Percentiles rank a stretch among this genome's conserved stretches.
These are phyloP conservation scores for Steinernema scapterisci DNA, from an alignment of 2,888 invertebrate species.

Conservation along the genomic window DNA sequence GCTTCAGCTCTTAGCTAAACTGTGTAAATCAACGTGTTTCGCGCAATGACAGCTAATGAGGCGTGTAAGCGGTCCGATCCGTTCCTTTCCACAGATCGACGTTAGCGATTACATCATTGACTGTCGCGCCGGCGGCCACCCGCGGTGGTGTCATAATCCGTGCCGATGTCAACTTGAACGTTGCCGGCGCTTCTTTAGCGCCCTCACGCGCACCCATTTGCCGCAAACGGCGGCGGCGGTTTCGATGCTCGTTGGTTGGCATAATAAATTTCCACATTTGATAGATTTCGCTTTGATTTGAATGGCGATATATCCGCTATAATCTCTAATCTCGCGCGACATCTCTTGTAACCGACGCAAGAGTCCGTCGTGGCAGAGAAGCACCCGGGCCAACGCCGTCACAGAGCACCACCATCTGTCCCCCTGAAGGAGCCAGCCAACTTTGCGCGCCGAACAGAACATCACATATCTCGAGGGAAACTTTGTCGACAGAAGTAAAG, in stretches of 20 bases:
- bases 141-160: conserved; percentile 27
- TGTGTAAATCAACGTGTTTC: not conserved
- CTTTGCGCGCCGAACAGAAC: not conserved
- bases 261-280: conserved; percentile 33
- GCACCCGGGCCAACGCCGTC: not conserved
- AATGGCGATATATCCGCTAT: conserved; percentile 29
- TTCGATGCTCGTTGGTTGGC: conserved; percentile 1
- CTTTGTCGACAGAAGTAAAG: conserved; percentile 7
- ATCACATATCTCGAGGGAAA: conserved; percentile 6
- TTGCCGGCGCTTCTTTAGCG: no score
- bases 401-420: not conserved
- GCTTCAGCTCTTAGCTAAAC: not conserved
- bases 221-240: not conserved
- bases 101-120: conserved; percentile 19
- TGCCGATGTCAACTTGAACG: conserved; percentile 29
- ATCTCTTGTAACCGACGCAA: conserved; percentile 26
- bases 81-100: not conserved
- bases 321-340: conserved; percentile 28
- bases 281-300: conserved; percentile 30
- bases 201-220: conserved; percentile 9
- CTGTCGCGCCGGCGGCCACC: conserved; percentile 18
- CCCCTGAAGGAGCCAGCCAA: not conserved
- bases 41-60: conserved; percentile 19
- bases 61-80: not conserved
- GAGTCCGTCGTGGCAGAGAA: not conserved